Base-by-base conservation (phyloP, 2,113 vertebrate genomes). In the Hylia prasina region DNA sequence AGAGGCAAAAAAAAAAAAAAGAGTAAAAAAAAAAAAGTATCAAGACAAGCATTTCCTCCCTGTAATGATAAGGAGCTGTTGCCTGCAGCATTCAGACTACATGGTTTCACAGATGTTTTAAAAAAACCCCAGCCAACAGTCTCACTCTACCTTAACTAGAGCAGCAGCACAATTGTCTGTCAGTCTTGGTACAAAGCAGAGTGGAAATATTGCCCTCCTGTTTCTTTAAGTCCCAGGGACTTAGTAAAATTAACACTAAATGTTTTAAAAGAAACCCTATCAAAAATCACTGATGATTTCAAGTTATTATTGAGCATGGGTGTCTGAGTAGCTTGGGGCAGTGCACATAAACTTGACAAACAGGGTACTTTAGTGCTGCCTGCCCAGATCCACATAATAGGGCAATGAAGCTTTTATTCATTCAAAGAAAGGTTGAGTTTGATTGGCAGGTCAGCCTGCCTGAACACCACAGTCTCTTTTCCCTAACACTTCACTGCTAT, bases 371-470 rank as follows among this genome's bases (percentile, higher is more conserved):
- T 97, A 97, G 97, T 97, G 97, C 97, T 98, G 97, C 97, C 98
- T 98, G 95, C 97, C 97, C 97, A 95, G 96, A 96, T 98, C 97
- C 97, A 97, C 96, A 98, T 98, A 98, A 98, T 98, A 96, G 97
- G 96, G 97, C 97, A 97, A 97, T 97, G 97, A 98, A 98, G 97
- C 98, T 98, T 98, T 98, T 98, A 98, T 97, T 98, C 97, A 97
- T 97, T 98, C 98, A 98, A 97, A 98, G 97, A 97, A 98, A 97
- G 97, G 96, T 96, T 97, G 97, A 90, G 93, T 98, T 98, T 99
- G 98, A 98, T 97, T 98, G 98, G 97, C 98, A 98, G 98, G 95
- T 97, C 97, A 97, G 97, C 91, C 96, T 97, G 97, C 97, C 97
- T 97, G 96, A 98, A 85, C 87, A 91, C 91, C 81, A 94, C 90